Base-by-base conservation (phyloP, 2,113 vertebrate species). In the Todiramphus saurophagus region DNA sequence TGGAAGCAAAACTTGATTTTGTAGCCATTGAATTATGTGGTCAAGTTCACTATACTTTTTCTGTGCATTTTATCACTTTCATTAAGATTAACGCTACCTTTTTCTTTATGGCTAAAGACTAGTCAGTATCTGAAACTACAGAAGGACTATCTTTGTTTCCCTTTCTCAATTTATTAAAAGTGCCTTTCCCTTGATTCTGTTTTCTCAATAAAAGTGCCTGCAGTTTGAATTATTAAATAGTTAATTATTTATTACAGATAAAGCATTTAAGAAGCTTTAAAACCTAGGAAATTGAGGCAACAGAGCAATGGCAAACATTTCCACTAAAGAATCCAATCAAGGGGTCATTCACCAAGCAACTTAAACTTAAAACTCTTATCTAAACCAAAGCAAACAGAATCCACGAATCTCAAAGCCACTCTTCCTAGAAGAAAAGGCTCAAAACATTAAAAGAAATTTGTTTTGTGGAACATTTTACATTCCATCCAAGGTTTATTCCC, bases 391-490 rank as follows among this genome's bases (percentile, higher is more conserved):
- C 96, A 97, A 98, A 97, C 81, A 96, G 96, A 97, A 97, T 39
- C 92, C 86, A 94, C 33, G 41, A 88, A 93, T 94, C 96, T 93
- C 94, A 96, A 95, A 97, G 95, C 84, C 25, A 63, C 91, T 68
- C 89, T 93, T 96, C 88, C 92, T 82, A 95, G 88, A 93, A 94
- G 64, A 92, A 90, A 90, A 95, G 85, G 83, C 93, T 97, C 87
- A 92, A 95, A 97, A 95, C 85, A 80, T 95, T 96, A 85, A 39
- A 28, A 96, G 83, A 89, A 96, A 78, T 46, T 87, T 8, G 2
- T 97, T 98, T 97, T 93, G 97, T 96, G 97, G 95, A 96, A 97
- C 84, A 27, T 97, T 97, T 98, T 96, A 95, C 97, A 98, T 98
- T 98, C 97, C 98, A 96, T 50, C 51, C 75, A 69, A 97, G 90